These are phyloP conservation scores for Leptinotarsa rubiginosa DNA, from an alignment of 2,888 invertebrate species.

Conservation along the genomic window DNA sequence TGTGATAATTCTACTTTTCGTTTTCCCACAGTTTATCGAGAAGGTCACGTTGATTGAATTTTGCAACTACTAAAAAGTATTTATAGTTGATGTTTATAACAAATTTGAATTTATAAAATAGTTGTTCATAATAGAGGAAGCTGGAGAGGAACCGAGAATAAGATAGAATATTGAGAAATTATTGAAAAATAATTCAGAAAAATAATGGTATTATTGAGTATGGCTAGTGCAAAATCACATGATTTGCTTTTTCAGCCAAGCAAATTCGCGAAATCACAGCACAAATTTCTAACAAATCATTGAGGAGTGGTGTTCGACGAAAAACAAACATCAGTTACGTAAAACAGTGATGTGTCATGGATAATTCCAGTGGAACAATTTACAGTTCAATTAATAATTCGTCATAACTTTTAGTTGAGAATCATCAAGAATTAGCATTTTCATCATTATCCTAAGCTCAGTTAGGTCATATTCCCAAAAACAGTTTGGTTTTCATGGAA, in stretches of 20 bases:
- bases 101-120: too few relatives aligned
- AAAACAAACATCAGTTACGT: neutral
- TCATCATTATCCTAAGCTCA: neutral
- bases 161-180: too few relatives aligned
- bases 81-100: too few relatives aligned
- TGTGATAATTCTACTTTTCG: too few relatives aligned
- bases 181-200: too few relatives aligned
- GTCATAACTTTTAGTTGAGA: neutral
- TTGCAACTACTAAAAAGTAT: too few relatives aligned
- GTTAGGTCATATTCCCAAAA: neutral
- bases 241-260: neutral
- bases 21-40: too few relatives aligned
- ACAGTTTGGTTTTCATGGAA: too few relatives aligned
- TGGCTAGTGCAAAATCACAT: neutral
- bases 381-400: neutral
- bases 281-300: neutral
- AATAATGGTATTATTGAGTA: neutral
- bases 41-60: too few relatives aligned
- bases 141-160: too few relatives aligned
- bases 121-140: too few relatives aligned
- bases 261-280: neutral
- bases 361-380: neutral
- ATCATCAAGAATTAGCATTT: neutral
- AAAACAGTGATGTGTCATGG: neutral
- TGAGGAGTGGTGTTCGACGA: slow-evolving; percentile 1